Conservation (phyloP, 2,113 vertebrate genomes). For the Engystomops pustulosus region DNA sequence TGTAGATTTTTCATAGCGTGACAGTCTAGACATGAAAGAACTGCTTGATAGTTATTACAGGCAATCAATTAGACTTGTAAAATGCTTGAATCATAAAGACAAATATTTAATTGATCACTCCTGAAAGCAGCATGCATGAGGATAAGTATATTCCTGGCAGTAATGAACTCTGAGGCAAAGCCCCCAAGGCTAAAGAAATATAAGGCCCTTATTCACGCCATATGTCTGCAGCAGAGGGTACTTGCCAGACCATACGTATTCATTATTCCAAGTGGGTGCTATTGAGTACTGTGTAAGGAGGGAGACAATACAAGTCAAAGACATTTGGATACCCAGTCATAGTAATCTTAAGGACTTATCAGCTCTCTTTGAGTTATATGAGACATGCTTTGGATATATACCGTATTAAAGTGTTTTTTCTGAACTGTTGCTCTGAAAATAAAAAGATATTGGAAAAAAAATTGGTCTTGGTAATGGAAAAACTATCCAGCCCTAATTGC, state of each 20-base stretch:
- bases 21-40: conserved; percentile 44
- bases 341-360: background rate
- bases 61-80: conserved; percentile 39
- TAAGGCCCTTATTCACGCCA: background rate
- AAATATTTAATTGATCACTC: conserved; percentile 49
- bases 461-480: too few species aligned
- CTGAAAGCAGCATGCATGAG: conserved; percentile 3
- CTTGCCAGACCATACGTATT: background rate
- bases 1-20: conserved; percentile 42
- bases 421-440: too few species aligned
- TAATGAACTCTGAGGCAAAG: conserved; percentile 33
- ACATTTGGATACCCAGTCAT: background rate
- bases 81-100: conserved; percentile 52
- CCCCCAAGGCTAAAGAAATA: conserved; percentile 14
- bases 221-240: conserved; percentile 9
- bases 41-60: conserved; percentile 44
- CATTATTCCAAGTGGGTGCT: conserved; percentile 3
- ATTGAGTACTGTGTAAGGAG: background rate
- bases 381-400: too few species aligned
- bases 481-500: too few species aligned
- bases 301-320: background rate
- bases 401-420: too few species aligned
- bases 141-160: conserved; percentile 29
- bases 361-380: background rate
- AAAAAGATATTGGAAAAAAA: too few species aligned